phyloP scores from a whole-genome alignment of 2,888 invertebrate genomes.

The Poecilus cupreus region DNA sequence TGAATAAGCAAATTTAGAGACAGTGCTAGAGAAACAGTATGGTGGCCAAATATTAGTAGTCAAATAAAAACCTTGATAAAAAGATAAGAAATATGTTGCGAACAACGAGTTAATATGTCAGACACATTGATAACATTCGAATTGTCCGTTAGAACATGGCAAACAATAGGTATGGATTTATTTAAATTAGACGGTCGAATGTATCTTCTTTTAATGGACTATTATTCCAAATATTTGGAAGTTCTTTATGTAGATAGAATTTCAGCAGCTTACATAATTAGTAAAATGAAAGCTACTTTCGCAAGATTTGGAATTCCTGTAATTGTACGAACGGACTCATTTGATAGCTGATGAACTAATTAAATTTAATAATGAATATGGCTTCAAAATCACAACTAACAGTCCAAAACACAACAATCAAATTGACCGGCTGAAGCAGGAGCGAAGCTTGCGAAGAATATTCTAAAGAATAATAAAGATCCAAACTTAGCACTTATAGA shows the following conservation, averaged over 20 bases:
- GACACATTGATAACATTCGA: not conserved
- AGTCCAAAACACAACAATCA: no score
- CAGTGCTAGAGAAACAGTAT: conserved; percentile 15
- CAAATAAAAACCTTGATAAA: not conserved
- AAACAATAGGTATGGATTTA: not conserved
- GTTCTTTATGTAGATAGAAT: not conserved
- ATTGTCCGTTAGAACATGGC: not conserved
- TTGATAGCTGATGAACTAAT: no score
- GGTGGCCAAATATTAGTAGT: conserved; percentile 5
- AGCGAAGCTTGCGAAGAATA: no score
- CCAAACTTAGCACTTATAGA: no score
- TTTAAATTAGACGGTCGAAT: not conserved
- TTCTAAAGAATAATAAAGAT: no score
- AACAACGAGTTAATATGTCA: not conserved
- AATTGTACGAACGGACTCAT: no score
- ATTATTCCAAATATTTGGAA: not conserved
- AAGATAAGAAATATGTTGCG: not conserved
- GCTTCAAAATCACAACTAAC: no score
- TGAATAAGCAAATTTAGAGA: not conserved
- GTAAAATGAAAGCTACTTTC: not conserved
- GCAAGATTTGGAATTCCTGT: no score
- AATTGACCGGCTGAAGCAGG: no score
- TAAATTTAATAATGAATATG: no score
- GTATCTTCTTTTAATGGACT: not conserved
- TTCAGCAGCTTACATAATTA: not conserved